Evolutionary conservation across 2,797 vertebrate species (phyloP), one percentile per base, ranked within the genome.

Genomic region (Enteromius unitaeniatus): DNA sequence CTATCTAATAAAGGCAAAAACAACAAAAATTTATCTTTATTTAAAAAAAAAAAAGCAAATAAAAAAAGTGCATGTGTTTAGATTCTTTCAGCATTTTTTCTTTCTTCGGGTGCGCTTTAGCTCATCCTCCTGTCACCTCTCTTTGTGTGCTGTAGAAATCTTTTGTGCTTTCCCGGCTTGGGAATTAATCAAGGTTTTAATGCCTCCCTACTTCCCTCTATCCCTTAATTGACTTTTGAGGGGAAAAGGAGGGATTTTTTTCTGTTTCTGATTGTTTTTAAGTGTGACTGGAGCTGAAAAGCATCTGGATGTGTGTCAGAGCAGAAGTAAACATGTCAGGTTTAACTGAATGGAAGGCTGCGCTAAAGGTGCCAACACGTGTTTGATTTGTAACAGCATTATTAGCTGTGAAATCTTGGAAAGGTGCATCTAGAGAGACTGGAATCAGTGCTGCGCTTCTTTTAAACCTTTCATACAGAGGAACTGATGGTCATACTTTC

Each of bases 121-220:
- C 67, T 69, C 17, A 55, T 55, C 31, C 31, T 83, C 47, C 15
- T 89, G 87, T 91, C 88, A 88, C 91, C 90, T 93, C 90, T 91
- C 51, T 87, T 89, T 89, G 89, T 82, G 79, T 87, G 90, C 90
- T 89, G 90, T 93, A 93, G 93, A 93, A 93, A 93, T 93, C 91
- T 92, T 93, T 92, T 90, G 90, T 94, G 93, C 93, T 93, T 90
- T 90, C 91, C 91, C 91, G 74, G 90, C 82, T 92, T 91, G 90
- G 91, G 91, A 93, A 91, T 92, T 93, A 94, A 94, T 94, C 92
- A 92, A 93, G 93, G 91, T 92, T 93, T 94, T 95, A 93, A 95
- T 94, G 92, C 92, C 92, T 92, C 90, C 90, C 92, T 92, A 93
- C 91, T 90, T 91, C 92, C 91, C 91, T 89, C 88, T 90, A 69